These are phyloP conservation scores for Drosophila merina DNA, from an alignment of 2,888 invertebrate genomes.

Conservation along the genomic window DNA sequence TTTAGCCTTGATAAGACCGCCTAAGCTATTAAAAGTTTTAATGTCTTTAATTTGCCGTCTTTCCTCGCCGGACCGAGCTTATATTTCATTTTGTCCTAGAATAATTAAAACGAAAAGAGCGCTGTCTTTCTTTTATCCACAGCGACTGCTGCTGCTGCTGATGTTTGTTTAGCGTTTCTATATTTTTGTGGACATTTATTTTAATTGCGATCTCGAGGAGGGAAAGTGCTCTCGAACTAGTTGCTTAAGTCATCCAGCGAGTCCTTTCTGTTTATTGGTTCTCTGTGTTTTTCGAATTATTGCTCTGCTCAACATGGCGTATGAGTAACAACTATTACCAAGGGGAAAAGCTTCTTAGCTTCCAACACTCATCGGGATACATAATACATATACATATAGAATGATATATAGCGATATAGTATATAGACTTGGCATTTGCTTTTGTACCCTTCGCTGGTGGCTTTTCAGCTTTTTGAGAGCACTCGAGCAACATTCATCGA, in stretches of 20 bases:
- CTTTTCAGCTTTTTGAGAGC: slow-evolving; percentile 56
- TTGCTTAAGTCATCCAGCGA: background rate
- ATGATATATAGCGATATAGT: background rate
- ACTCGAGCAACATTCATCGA: slow-evolving; percentile 71
- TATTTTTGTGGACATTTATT: slow-evolving; percentile 25
- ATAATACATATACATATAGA: background rate
- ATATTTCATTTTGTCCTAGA: slow-evolving; percentile 22
- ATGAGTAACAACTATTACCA: slow-evolving; percentile 59
- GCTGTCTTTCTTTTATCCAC: background rate
- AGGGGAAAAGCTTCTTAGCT: slow-evolving; percentile 16
- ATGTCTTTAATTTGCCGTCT: slow-evolving; percentile 34
- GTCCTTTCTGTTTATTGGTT: slow-evolving; percentile 19
- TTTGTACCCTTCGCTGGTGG: slow-evolving; percentile 28
- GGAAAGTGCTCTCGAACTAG: slow-evolving; percentile 28
- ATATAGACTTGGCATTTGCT: slow-evolving; percentile 25
- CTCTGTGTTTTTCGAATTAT: slow-evolving; percentile 51
- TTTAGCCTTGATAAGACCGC: slow-evolving; percentile 60
- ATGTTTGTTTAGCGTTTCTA: slow-evolving; percentile 18
- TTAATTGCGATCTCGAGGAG: slow-evolving; percentile 53
- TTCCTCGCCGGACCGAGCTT: slow-evolving; percentile 18
- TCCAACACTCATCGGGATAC: slow-evolving; percentile 1
- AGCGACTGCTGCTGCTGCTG: slow-evolving; percentile 1
- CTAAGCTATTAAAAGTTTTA: slow-evolving; percentile 73
- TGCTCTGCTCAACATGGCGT: slow-evolving; percentile 58
- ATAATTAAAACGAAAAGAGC: slow-evolving; percentile 48